These are phyloP conservation scores for Habroteleia sp. DNA, from an alignment of 2,888 invertebrate species.

Conservation along the genomic window DNA sequence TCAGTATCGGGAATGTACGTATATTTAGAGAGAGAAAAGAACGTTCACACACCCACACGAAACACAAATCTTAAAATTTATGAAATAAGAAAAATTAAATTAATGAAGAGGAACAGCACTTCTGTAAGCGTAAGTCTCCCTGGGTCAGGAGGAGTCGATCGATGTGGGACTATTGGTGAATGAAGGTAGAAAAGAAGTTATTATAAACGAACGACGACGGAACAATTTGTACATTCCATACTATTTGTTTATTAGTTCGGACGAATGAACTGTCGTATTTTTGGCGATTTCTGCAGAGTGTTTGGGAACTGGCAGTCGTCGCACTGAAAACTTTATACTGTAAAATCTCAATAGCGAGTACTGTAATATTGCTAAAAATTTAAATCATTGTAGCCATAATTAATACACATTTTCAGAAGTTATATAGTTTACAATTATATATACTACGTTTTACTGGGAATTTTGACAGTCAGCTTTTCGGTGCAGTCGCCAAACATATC, in stretches of 20 bases:
- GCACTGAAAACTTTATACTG: too few species aligned
- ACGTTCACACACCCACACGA: conserved; percentile 29
- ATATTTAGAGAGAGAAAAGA: conserved; percentile 27
- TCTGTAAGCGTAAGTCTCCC: conserved; percentile 39
- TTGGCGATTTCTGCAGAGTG: conserved; percentile 12
- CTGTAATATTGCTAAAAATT: too few species aligned
- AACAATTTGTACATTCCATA: conserved; percentile 91
- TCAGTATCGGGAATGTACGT: conserved; percentile 48
- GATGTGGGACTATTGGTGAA: conserved; percentile 42
- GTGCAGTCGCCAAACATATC: too few species aligned
- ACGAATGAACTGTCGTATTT: conserved; percentile 36
- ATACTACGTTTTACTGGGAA: too few species aligned
- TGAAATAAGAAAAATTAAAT: conserved; percentile 6
- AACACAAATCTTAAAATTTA: conserved; percentile 7
- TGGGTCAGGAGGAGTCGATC: conserved; percentile 48
- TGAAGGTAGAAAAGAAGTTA: conserved; percentile 11
- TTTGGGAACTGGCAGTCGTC: conserved; percentile 66
- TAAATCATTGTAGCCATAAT: too few species aligned
- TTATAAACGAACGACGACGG: conserved; percentile 74
- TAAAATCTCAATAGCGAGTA: too few species aligned
- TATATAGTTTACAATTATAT: too few species aligned
- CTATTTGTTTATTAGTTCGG: conserved; percentile 68
- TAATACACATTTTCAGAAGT: too few species aligned
- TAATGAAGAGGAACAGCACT: conserved; percentile 11
- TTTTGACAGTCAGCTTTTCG: too few species aligned